Percentiles rank a stretch among this genome's conserved stretches.
These are phyloP conservation scores for Alligator mississippiensis DNA, from an alignment of 2,113 vertebrate species.

Conservation along the genomic window DNA sequence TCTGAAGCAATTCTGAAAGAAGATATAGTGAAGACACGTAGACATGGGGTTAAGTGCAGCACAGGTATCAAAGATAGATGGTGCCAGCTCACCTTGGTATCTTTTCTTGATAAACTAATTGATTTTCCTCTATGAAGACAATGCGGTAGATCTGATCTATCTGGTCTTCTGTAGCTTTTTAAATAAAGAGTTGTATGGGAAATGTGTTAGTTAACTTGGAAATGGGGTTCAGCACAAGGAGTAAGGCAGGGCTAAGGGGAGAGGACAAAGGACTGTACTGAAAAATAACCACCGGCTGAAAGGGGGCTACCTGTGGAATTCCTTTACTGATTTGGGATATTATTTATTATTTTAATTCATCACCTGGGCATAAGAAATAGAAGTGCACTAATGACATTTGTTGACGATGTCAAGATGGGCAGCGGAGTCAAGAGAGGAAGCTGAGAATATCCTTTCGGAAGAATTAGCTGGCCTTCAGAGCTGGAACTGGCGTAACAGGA, in stretches of 20 bases:
- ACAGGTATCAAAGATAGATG: no score
- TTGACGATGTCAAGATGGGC: fast-evolving
- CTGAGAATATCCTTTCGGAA: background rate
- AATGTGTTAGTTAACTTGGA: background rate
- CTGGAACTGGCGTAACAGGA: background rate
- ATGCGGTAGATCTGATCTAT: no score
- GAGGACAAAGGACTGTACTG: background rate
- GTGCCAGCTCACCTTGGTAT: no score
- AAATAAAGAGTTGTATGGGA: conserved; percentile 26
- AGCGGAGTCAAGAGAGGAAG: background rate
- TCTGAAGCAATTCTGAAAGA: no score
- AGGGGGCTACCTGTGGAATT: background rate
- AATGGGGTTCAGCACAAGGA: conserved; percentile 18
- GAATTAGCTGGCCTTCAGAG: background rate
- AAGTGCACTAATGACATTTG: fast-evolving
- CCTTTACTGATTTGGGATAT: background rate
- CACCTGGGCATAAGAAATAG: background rate
- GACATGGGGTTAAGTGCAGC: no score
- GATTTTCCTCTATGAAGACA: no score
- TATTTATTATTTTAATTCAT: background rate
- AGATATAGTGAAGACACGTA: no score
- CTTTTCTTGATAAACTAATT: no score
- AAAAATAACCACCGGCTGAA: background rate
- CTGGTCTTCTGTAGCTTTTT: no score
- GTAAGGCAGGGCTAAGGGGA: background rate